Base-by-base conservation (phyloP, 2,113 vertebrate species). In the Rhynchopsitta pachyrhyncha region DNA sequence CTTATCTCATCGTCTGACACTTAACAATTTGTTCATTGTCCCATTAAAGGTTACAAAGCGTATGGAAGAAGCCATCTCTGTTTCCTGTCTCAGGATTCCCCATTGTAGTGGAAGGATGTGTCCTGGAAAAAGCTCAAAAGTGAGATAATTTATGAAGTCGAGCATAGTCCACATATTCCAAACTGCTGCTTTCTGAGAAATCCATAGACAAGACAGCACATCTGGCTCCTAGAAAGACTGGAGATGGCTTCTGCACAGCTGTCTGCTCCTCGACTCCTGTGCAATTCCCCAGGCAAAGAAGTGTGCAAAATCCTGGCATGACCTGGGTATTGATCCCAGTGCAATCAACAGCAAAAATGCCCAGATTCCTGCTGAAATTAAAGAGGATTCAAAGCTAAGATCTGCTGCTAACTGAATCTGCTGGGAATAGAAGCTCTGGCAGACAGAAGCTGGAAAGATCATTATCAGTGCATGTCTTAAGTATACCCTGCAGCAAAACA, bases 1-100 rank as follows among this genome's bases (percentile, higher is more conserved):
- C 93, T 96, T 95, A 95, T 90, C 95, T 97, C 96, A 96, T 94
- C 37, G 53, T 95, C 93, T 97, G 86, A 85, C 33, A 93, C 90
- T 94, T 37, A 77, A 71, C 37, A 53, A 75, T 14, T 6, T 37
- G 41, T 29, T 76, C n/a, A 5, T 18, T 73, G 74, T 67, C 86
- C 14, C 1, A 69, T 44, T 33, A 39, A 76, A 85, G 66, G 44
- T 92, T 91, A 66, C 68, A 64, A 88, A 62, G 69, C 5, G 16
- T 41, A 50, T 46, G 81, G 69, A 91, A 92, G 86, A 27, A 96
- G 92, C 78, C 67, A 87, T 59, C 77, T 66, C 86, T 57, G 74
- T n/a, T 96, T 95, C 95, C 96, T 96, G 57, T 84, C 81, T 87
- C 86, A 92, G 93, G 91, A 84, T 91, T 94, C 91, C 95, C 96